A percentile compares a stretch with the other conserved stretches of the same genome.
These are phyloP conservation scores for Heteromyza rotundicornis DNA, from an alignment of 2,888 invertebrate genomes.

Conservation along the genomic window DNA sequence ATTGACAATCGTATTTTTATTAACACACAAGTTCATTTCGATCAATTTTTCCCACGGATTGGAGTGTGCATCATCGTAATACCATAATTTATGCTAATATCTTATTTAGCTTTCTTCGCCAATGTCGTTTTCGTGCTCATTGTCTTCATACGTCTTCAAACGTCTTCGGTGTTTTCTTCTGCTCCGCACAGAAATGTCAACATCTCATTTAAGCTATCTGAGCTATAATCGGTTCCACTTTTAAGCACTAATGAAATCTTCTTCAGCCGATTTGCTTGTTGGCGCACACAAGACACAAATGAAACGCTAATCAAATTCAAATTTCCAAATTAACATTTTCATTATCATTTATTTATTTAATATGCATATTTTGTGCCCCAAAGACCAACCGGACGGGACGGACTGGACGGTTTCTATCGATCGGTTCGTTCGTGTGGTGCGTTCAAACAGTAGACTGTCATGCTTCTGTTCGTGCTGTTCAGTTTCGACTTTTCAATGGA, in stretches of 20 bases:
- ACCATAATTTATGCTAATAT: slow-evolving; percentile 11
- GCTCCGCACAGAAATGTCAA: too few species aligned
- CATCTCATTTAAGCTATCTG: slow-evolving; percentile 9
- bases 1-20: not conserved
- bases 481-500: not conserved
- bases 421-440: not conserved
- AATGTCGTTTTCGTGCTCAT: too few species aligned
- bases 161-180: too few species aligned
- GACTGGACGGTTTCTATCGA: not conserved
- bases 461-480: slow-evolving; percentile 42
- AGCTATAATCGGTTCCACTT: slow-evolving; percentile 6
- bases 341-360: slow-evolving; percentile 39
- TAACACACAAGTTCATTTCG: not conserved
- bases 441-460: slow-evolving; percentile 14
- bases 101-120: slow-evolving; percentile 2
- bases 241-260: slow-evolving; percentile 10
- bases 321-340: slow-evolving; percentile 39
- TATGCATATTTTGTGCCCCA: slow-evolving; percentile 32
- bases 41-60: slow-evolving; percentile 10
- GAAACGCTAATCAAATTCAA: slow-evolving; percentile 41
- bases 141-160: too few species aligned
- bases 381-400: not conserved
- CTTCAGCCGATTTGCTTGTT: not conserved
- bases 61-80: not conserved
- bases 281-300: not conserved